Evolutionary conservation across 2,888 invertebrate species (phyloP).

Genomic region (Hybos culiciformis): DNA sequence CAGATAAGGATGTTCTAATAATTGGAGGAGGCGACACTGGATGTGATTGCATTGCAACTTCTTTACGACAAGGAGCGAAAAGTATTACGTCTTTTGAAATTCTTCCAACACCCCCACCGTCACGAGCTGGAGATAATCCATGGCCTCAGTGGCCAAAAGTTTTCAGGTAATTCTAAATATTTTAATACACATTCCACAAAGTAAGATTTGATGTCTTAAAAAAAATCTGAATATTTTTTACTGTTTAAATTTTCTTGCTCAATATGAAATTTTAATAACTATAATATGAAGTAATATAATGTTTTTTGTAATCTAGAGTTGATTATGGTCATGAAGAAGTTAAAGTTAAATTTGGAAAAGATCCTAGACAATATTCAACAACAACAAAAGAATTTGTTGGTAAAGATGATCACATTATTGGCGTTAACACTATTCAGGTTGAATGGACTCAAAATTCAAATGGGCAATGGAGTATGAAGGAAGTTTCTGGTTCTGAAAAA

Average conservation of each 20-base stretch:
- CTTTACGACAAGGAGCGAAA: constrained; percentile 79
- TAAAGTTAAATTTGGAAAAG: constrained; percentile 74
- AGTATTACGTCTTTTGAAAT: constrained; percentile 93
- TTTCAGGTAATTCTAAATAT: constrained; percentile 47
- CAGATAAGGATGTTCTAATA: constrained; percentile 87
- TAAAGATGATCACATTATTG: constrained; percentile 78
- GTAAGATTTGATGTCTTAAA: too few species aligned
- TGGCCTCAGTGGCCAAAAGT: constrained; percentile 99
- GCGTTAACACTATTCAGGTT: constrained; percentile 80
- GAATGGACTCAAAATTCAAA: constrained; percentile 85
- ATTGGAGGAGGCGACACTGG: constrained; percentile 83
- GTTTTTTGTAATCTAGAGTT: constrained; percentile 41
- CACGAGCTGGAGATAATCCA: constrained; percentile 78
- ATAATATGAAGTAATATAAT: not conserved
- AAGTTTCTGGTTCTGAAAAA: constrained; percentile 65
- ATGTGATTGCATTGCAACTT: constrained; percentile 97
- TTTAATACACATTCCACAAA: not conserved
- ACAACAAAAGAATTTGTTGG: constrained; percentile 91
- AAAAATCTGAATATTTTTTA: not conserved
- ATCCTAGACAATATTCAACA: constrained; percentile 87
- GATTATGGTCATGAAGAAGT: constrained; percentile 99
- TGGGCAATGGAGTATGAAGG: constrained; percentile 90
- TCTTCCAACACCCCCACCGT: constrained; percentile 75
- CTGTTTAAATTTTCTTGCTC: not conserved
- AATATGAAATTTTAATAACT: not conserved